Conservation (phyloP, 2,113 vertebrate genomes). For the Triplophysa siluroides region DNA sequence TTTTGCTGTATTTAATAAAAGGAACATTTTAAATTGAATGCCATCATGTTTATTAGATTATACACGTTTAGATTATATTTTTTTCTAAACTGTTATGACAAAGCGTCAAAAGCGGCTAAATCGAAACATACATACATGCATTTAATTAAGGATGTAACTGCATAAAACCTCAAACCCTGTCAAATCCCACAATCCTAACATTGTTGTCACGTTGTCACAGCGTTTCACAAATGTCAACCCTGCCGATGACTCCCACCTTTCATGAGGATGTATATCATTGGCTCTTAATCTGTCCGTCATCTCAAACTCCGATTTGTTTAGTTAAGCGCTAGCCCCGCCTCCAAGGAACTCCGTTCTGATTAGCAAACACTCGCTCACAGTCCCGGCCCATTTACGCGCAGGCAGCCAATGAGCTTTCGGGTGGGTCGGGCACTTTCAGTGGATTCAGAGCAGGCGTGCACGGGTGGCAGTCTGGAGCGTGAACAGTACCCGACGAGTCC, state of each 20-base stretch:
- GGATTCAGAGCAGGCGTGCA: constrained; percentile 67
- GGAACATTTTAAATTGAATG: too few species aligned
- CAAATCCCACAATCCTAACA: background rate
- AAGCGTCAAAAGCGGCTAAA: too few species aligned
- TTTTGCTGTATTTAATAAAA: too few species aligned
- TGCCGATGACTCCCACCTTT: background rate
- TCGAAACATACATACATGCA: background rate
- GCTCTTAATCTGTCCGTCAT: constrained; percentile 57
- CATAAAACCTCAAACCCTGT: background rate
- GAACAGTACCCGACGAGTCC: constrained; percentile 66
- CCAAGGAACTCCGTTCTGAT: constrained; percentile 37
- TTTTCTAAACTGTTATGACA: too few species aligned
- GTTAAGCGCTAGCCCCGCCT: constrained; percentile 44
- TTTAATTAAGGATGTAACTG: background rate
- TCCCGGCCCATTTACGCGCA: background rate
- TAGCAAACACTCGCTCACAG: constrained; percentile 49
- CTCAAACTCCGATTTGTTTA: background rate
- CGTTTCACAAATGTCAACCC: background rate
- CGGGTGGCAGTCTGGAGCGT: constrained; percentile 69
- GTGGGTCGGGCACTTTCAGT: constrained; percentile 61
- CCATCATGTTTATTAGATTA: too few species aligned
- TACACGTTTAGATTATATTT: too few species aligned
- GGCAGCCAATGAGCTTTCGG: constrained; percentile 63
- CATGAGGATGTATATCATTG: constrained; percentile 54
- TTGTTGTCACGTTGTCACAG: constrained; percentile 14